Evolutionary conservation across 2,113 vertebrate species (phyloP).

Genomic region (Colaptes auratus): DNA sequence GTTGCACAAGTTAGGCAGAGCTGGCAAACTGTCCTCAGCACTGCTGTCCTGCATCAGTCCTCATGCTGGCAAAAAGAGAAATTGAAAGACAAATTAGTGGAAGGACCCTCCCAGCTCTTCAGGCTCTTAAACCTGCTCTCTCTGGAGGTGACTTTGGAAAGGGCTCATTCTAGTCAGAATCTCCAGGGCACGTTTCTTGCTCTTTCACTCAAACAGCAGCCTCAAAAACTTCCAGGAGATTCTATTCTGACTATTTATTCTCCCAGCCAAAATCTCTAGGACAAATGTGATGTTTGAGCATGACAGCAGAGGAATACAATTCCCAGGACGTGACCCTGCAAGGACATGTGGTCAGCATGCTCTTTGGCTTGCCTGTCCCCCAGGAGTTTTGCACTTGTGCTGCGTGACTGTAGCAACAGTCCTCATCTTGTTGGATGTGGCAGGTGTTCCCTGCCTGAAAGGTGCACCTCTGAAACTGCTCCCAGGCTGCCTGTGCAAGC

Average conservation of each 20-base stretch:
- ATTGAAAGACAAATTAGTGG: not conserved
- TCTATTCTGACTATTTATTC: not conserved
- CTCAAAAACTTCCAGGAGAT: not conserved
- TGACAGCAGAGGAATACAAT: slow-evolving; percentile 51
- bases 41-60: not conserved
- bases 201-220: slow-evolving; percentile 10
- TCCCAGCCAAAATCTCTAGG: not conserved
- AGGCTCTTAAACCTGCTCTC: not conserved
- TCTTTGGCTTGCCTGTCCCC: slow-evolving; percentile 35
- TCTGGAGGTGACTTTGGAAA: not conserved
- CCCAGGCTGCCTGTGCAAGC: not conserved
- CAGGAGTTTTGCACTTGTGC: slow-evolving; percentile 26
- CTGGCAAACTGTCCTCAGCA: not conserved
- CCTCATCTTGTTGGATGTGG: slow-evolving; percentile 20
- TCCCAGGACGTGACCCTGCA: slow-evolving; percentile 1
- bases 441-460: not conserved
- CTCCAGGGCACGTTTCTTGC: not conserved
- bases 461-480: not conserved
- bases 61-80: not conserved
- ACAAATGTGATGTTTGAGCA: not conserved
- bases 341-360: slow-evolving; percentile 54
- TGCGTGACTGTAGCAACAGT: not conserved
- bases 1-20: not conserved
- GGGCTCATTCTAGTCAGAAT: not conserved
- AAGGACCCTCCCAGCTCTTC: not conserved